These are phyloP conservation scores for Ciconia boyciana DNA, from an alignment of 2,113 vertebrate genomes.

Conservation along the genomic window DNA sequence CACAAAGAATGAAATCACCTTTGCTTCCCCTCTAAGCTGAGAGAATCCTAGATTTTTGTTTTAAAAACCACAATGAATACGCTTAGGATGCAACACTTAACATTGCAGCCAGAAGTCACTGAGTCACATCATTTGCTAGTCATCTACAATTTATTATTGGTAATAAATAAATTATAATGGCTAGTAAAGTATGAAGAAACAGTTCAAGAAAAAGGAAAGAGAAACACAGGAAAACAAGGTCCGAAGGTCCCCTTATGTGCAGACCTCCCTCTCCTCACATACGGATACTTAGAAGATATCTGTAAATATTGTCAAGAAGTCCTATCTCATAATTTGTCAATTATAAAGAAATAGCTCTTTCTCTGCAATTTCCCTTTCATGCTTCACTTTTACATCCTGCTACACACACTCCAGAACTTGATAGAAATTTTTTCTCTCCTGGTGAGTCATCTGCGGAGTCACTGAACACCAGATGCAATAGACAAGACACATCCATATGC, in stretches of 20 bases:
- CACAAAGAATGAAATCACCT: not conserved
- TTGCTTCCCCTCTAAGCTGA: not conserved
- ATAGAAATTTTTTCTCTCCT: not conserved
- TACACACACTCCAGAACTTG: not conserved
- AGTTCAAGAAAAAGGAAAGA: not conserved
- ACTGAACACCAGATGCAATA: not conserved
- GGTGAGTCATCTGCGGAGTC: not conserved
- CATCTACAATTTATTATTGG: not conserved
- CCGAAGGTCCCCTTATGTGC: not conserved
- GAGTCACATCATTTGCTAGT: not conserved
- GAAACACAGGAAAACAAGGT: not conserved
- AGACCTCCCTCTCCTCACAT: not conserved
- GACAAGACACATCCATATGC: not conserved
- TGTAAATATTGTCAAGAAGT: not conserved
- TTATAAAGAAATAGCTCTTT: not conserved
- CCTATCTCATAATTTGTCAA: not conserved
- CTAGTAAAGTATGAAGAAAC: not conserved
- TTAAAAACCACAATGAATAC: not conserved
- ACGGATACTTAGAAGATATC: not conserved
- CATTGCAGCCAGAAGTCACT: not conserved
- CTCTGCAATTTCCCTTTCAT: not conserved
- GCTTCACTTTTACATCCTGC: not conserved
- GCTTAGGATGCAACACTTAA: not conserved
- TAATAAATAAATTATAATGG: not conserved
- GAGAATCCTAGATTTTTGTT: not conserved